Percentiles rank a stretch among this genome's conserved stretches.
Conservation (phyloP, 2,113 vertebrate genomes). For the Scomber scombrus region DNA sequence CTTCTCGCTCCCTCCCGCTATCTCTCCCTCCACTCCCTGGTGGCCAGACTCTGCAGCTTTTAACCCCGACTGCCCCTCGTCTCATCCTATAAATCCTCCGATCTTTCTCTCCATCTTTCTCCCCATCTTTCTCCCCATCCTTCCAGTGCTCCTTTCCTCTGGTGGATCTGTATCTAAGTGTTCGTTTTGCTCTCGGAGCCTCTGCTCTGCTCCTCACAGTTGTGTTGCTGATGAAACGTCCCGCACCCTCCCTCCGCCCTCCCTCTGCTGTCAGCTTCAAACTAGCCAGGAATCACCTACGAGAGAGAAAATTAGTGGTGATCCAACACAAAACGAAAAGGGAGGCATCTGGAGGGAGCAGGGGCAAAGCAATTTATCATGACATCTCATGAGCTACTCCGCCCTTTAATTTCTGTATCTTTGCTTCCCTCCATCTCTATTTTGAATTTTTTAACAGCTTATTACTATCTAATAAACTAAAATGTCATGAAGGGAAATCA, state of each 20-base stretch:
- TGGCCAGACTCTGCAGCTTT: slow-evolving; percentile 75
- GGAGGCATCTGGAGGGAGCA: slow-evolving; percentile 22
- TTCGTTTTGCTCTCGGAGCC: slow-evolving; percentile 35
- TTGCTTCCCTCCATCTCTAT: slow-evolving; percentile 22
- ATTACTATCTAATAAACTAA: slow-evolving; percentile 21
- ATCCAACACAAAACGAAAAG: slow-evolving; percentile 47
- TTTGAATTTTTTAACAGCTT: slow-evolving; percentile 27
- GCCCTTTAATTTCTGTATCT: slow-evolving; percentile 19
- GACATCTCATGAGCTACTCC: slow-evolving; percentile 50
- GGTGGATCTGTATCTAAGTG: slow-evolving; percentile 35
- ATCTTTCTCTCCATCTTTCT: slow-evolving; percentile 49
- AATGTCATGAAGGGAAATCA: slow-evolving; percentile 19
- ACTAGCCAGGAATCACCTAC: slow-evolving; percentile 39
- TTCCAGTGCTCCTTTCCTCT: slow-evolving; percentile 40
- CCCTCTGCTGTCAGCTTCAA: slow-evolving; percentile 37
- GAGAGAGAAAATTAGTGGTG: slow-evolving; percentile 55
- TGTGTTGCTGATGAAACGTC: slow-evolving; percentile 16
- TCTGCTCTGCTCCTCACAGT: slow-evolving; percentile 12
- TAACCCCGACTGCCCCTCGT: slow-evolving; percentile 69
- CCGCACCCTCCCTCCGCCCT: not conserved
- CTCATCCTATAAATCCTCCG: slow-evolving; percentile 67
- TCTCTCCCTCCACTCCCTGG: slow-evolving; percentile 62
- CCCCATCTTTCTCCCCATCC: slow-evolving; percentile 12
- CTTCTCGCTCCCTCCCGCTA: slow-evolving; percentile 45
- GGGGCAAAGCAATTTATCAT: slow-evolving; percentile 16